phyloP scores from a whole-genome alignment of 2,888 invertebrate species.

The Sicus ferrugineus region DNA sequence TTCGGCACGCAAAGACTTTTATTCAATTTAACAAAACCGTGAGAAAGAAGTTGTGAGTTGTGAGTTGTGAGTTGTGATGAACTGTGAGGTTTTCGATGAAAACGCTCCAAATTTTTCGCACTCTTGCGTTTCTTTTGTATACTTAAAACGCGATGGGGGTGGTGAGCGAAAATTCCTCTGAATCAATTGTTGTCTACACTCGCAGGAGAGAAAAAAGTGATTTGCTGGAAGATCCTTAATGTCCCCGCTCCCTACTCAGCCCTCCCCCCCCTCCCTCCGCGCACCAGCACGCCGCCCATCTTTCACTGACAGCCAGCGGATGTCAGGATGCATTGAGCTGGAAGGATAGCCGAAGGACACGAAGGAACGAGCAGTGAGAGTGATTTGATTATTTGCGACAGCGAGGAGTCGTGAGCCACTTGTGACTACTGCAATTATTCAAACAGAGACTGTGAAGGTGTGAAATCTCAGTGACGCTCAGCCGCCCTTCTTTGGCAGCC shows the following conservation, averaged over 20 bases:
- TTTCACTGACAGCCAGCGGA: not conserved
- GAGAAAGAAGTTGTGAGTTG: not conserved
- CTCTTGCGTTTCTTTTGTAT: conserved; percentile 31
- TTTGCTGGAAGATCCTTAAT: too few relatives aligned
- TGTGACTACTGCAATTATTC: not conserved
- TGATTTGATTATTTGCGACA: not conserved
- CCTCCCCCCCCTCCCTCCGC: not conserved
- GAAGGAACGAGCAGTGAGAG: not conserved
- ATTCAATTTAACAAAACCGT: not conserved
- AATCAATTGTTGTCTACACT: conserved; percentile 42
- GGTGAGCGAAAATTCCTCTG: conserved; percentile 43
- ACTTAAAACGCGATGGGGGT: conserved; percentile 36
- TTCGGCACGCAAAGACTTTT: not conserved
- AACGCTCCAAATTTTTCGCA: conserved; percentile 17
- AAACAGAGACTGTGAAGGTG: not conserved
- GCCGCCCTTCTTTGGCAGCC: not conserved
- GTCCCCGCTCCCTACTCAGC: conserved; percentile 6
- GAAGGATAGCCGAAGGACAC: not conserved
- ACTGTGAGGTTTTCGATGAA: conserved; percentile 6
- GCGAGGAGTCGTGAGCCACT: not conserved
- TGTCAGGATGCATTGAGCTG: not conserved
- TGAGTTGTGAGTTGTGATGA: too few relatives aligned
- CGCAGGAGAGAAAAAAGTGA: conserved; percentile 6
- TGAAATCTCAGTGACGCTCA: not conserved
- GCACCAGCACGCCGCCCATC: too few relatives aligned